Percentiles rank a stretch among this genome's conserved stretches.
Evolutionary conservation across 2,888 invertebrate genomes (phyloP).

Genomic region (Timandra comae): DNA sequence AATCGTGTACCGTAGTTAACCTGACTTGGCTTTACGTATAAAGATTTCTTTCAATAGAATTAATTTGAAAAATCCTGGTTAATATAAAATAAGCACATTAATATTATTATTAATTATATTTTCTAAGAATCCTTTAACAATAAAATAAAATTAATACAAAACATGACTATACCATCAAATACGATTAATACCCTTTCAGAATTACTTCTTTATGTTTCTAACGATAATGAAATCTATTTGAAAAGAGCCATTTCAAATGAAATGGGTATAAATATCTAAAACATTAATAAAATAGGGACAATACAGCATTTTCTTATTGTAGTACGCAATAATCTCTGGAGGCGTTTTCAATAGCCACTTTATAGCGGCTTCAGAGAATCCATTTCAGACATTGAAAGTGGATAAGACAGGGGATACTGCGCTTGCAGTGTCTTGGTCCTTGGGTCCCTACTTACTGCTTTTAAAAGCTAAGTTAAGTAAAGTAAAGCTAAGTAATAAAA

Average conservation of each 20-base stretch:
- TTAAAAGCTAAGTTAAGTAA: too few relatives aligned
- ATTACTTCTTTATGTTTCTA: too few relatives aligned
- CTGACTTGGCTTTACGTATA: too few relatives aligned
- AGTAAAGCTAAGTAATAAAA: too few relatives aligned
- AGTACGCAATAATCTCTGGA: constrained; percentile 9
- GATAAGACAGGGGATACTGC: constrained; percentile 23
- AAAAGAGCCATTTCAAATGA: background rate
- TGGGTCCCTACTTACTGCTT: too few relatives aligned
- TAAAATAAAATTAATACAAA: too few relatives aligned
- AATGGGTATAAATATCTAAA: constrained; percentile 1
- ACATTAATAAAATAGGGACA: constrained; percentile 6
- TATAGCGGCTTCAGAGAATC: constrained; percentile 28
- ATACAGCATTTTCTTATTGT: constrained; percentile 24
- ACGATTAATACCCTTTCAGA: background rate
- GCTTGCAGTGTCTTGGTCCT: background rate
- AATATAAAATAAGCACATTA: too few relatives aligned
- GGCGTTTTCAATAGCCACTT: constrained; percentile 28
- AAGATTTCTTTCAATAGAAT: too few relatives aligned
- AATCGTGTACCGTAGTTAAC: too few relatives aligned
- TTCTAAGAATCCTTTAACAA: too few relatives aligned
- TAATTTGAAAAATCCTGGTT: too few relatives aligned
- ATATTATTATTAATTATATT: too few relatives aligned
- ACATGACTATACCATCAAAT: constrained; percentile 1
- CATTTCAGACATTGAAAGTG: constrained; percentile 32
- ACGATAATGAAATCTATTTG: constrained; percentile 2